A percentile compares a stretch with the other conserved stretches of the same genome.
Evolutionary conservation across 2,113 vertebrate species (phyloP).

Genomic region (Archilochus colubris): DNA sequence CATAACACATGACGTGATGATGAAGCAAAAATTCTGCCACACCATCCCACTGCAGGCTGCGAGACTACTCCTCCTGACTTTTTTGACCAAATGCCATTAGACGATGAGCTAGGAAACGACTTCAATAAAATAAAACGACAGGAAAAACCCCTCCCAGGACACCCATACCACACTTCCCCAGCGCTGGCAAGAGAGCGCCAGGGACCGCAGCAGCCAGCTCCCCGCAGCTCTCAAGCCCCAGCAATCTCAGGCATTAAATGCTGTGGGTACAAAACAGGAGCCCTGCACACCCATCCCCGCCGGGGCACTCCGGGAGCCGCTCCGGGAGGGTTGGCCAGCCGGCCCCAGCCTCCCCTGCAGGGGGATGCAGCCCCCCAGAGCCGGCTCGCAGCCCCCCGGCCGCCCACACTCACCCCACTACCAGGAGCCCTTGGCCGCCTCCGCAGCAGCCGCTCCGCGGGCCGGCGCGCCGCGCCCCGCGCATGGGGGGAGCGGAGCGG

Average conservation of each 20-base stretch:
- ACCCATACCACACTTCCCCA: rapidly evolving
- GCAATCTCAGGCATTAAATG: rapidly evolving
- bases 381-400: neutral
- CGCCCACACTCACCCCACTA: constrained; percentile 71
- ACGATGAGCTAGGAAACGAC: rapidly evolving
- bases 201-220: neutral
- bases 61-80: neutral
- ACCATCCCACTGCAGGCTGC: rapidly evolving
- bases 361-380: too few species aligned
- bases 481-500: neutral
- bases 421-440: neutral
- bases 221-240: neutral
- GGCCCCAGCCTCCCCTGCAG: neutral
- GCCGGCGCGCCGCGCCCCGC: neutral
- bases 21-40: neutral
- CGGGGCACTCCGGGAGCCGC: neutral
- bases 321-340: neutral
- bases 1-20: rapidly evolving
- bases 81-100: neutral
- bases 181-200: neutral
- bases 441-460: neutral
- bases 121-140: neutral
- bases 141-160: neutral
- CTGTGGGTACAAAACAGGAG: rapidly evolving
- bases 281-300: neutral